A percentile compares a stretch with the other conserved stretches of the same genome.
phyloP scores from a whole-genome alignment of 2,797 vertebrate species.

The Rhinogobio ventralis region DNA sequence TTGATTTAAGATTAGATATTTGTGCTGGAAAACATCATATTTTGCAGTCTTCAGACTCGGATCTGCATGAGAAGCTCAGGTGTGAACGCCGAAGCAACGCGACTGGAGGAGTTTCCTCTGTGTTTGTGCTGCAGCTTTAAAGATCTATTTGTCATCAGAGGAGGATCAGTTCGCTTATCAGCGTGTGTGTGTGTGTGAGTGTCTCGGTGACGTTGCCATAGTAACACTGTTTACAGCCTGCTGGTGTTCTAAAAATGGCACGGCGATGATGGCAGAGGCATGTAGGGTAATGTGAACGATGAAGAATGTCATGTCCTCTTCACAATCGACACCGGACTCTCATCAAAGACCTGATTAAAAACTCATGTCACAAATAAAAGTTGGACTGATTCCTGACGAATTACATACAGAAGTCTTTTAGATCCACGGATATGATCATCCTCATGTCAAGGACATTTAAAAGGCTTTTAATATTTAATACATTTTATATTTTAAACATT shows the following conservation, averaged over 20 bases:
- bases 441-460: background rate
- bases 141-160: slow-evolving; percentile 76
- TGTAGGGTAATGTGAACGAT: slow-evolving; percentile 7
- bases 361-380: background rate
- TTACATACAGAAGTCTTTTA: too few relatives aligned
- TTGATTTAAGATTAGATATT: too few relatives aligned
- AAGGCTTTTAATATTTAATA: too few relatives aligned
- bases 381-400: background rate
- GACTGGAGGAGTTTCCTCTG: slow-evolving; percentile 62
- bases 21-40: too few relatives aligned
- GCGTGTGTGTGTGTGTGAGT: slow-evolving; percentile 81
- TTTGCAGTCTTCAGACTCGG: too few relatives aligned
- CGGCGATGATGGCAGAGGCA: slow-evolving; percentile 81
- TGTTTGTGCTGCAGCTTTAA: slow-evolving; percentile 63
- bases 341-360: background rate
- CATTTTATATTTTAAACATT: too few relatives aligned
- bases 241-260: slow-evolving; percentile 82
- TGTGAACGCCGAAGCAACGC: too few relatives aligned
- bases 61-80: background rate
- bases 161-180: slow-evolving; percentile 79
- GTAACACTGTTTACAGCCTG: slow-evolving; percentile 88
- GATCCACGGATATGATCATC: too few relatives aligned
- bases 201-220: slow-evolving; percentile 86
- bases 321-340: too few relatives aligned
- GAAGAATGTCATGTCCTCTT: background rate